Evolutionary conservation across 64 coral and sea anemone genomes (phyloP).

Genomic region (Stichodactyla mertensii): DNA sequence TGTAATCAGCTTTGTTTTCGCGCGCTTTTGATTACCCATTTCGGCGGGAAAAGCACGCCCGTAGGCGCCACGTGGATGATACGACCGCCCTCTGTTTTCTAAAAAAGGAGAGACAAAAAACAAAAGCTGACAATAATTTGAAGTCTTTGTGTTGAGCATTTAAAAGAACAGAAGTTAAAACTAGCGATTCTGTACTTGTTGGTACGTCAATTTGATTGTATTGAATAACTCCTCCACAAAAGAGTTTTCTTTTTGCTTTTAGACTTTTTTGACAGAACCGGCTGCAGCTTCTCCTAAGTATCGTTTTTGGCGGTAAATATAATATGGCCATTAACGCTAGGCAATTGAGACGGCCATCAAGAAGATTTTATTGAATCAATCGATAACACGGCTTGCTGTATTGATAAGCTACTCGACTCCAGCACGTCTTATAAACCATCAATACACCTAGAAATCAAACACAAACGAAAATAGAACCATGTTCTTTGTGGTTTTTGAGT

Average conservation of each 20-base stretch:
- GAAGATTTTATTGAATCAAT: background rate
- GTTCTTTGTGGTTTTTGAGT: background rate
- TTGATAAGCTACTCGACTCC: background rate
- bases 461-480: background rate
- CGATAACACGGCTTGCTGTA: background rate
- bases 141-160: background rate
- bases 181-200: background rate
- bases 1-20: slow-evolving; percentile 9
- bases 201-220: background rate
- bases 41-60: slow-evolving; percentile 2
- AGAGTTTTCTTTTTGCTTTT: background rate
- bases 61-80: slow-evolving; percentile 2
- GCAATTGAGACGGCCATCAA: slow-evolving; percentile 22
- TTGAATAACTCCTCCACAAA: background rate
- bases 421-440: background rate
- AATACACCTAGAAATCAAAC: background rate
- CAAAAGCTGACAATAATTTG: slow-evolving; percentile 5
- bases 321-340: slow-evolving; percentile 7
- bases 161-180: slow-evolving; percentile 14
- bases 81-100: slow-evolving; percentile 5
- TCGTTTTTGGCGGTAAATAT: slow-evolving; percentile 14
- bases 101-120: background rate
- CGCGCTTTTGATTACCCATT: slow-evolving; percentile 5
- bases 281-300: slow-evolving; percentile 13
- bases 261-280: background rate